Percentiles rank a stretch among this genome's conserved stretches.
These are phyloP conservation scores for Lumbricus terrestris DNA, from an alignment of 2,888 invertebrate genomes.

Conservation along the genomic window DNA sequence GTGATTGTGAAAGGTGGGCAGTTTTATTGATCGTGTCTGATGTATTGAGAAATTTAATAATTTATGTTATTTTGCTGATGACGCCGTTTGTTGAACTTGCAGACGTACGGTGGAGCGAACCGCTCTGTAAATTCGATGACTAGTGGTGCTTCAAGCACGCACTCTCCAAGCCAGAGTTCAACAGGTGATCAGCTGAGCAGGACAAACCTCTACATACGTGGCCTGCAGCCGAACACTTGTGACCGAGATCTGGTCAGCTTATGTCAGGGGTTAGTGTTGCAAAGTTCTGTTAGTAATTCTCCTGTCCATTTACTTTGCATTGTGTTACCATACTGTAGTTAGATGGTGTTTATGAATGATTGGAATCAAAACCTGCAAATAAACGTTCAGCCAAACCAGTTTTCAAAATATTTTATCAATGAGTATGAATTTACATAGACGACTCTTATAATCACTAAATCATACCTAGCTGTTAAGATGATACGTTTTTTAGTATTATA, in stretches of 20 bases:
- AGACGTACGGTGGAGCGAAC: background rate
- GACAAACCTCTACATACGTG: conserved; percentile 97
- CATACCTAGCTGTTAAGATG: too few relatives aligned
- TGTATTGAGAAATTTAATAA: background rate
- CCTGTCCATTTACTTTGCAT: too few relatives aligned
- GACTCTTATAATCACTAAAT: too few relatives aligned
- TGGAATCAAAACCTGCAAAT: too few relatives aligned
- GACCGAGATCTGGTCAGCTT: conserved; percentile 94
- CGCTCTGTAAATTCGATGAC: conserved; percentile 57
- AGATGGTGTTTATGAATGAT: too few relatives aligned
- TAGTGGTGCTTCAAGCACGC: conserved; percentile 52
- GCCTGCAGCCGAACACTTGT: conserved; percentile 88
- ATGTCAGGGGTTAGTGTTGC: conserved; percentile 81
- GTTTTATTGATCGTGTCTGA: background rate
- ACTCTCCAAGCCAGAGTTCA: conserved; percentile 51
- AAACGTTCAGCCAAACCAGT: too few relatives aligned
- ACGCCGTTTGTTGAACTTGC: background rate
- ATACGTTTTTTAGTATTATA: too few relatives aligned
- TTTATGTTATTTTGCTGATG: background rate
- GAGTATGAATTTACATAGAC: background rate
- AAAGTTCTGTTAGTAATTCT: conserved; percentile 6
- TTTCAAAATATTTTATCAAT: too few relatives aligned
- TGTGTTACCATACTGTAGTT: too few relatives aligned
- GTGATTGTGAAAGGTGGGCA: background rate
- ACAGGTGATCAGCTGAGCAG: conserved; percentile 73